Base-by-base conservation (phyloP, 2,113 vertebrate species). In the Lamprotornis superbus region DNA sequence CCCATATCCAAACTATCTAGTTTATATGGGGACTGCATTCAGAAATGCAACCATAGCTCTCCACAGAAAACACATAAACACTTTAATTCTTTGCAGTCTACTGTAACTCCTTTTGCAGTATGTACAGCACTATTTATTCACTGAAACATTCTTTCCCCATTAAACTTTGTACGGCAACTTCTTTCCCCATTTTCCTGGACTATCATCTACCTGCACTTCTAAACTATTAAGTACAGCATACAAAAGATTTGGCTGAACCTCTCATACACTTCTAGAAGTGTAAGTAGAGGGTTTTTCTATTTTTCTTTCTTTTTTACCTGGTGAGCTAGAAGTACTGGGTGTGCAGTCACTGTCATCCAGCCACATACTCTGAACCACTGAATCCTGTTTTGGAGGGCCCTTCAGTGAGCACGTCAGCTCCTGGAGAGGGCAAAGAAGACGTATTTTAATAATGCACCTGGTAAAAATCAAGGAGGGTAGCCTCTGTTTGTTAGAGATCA, bases 331-430 rank as follows among this genome's bases (percentile, higher is more conserved):
- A 94, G 93, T 89, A 94, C 91, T 97, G 95, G 95, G 94, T 80
- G 94, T 97, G 86, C 95, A 95, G 95, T 92, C 96, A 89, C 85
- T 83, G 78, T 96, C 95, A 88, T 97, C 96, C 90, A 97, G 83
- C 91, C 96, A 96, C 50, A 95, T 74, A 84, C 78, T 97, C 59
- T 95, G 95, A 95, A 89, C 39, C 95, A 97, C 0, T 59, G 94
- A 92, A 74, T 97, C 95, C 80, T 90, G 95, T 91, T 97, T 96
- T 89, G 91, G 81, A 93, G 85, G 86, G 84, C 93, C 93, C 90
- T 94, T 89, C 73, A 89, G 74, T 94, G 95, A 97, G 84, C 95
- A 94, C 85, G 3, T 95, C 95, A 96, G 81, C 95, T 96, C 94
- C 97, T 97, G 88, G 87, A 92, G 87, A 95, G 89, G 85, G 94